Percentiles rank a stretch among this genome's conserved stretches.
Evolutionary conservation across 2,888 invertebrate species (phyloP).

Genomic region (Clusia tigrina): DNA sequence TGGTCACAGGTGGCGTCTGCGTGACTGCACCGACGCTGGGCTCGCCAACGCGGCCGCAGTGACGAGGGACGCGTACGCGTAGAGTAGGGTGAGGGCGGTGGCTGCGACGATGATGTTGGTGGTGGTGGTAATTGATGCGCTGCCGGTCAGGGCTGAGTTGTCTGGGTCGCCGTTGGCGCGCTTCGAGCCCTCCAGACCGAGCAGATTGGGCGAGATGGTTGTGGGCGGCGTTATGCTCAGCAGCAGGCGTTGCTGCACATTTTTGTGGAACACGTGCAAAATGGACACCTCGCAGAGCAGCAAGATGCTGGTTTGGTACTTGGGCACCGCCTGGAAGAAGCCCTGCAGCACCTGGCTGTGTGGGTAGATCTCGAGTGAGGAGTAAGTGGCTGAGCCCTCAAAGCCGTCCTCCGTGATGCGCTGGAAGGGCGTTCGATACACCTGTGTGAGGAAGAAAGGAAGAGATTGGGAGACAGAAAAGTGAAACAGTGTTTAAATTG

Average conservation of each 20-base stretch:
- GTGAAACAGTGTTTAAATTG: background rate
- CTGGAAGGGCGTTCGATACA: slow-evolving; percentile 63
- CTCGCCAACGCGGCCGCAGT: slow-evolving; percentile 30
- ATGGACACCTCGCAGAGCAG: slow-evolving; percentile 64
- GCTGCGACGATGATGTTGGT: slow-evolving; percentile 28
- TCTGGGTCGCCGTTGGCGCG: slow-evolving; percentile 63
- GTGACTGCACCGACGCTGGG: slow-evolving; percentile 19
- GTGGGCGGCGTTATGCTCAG: slow-evolving; percentile 60
- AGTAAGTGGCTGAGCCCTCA: slow-evolving; percentile 62
- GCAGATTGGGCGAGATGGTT: slow-evolving; percentile 62
- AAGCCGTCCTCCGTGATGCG: slow-evolving; percentile 61
- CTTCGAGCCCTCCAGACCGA: slow-evolving; percentile 63
- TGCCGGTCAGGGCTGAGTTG: slow-evolving; percentile 63
- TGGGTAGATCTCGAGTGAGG: slow-evolving; percentile 62
- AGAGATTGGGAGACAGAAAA: slow-evolving; percentile 24
- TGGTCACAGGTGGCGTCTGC: slow-evolving; percentile 53
- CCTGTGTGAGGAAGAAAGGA: slow-evolving; percentile 41
- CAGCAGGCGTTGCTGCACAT: slow-evolving; percentile 61
- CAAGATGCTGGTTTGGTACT: slow-evolving; percentile 61
- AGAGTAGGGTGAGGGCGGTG: slow-evolving; percentile 38
- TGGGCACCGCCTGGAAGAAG: slow-evolving; percentile 62
- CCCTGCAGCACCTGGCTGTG: slow-evolving; percentile 63
- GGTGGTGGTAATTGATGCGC: slow-evolving; percentile 41
- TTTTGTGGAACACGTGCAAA: slow-evolving; percentile 64
- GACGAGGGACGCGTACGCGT: background rate